Percentiles rank a stretch among this genome's conserved stretches.
phyloP scores from a whole-genome alignment of 2,888 invertebrate genomes.

The Acrocera orbiculus region DNA sequence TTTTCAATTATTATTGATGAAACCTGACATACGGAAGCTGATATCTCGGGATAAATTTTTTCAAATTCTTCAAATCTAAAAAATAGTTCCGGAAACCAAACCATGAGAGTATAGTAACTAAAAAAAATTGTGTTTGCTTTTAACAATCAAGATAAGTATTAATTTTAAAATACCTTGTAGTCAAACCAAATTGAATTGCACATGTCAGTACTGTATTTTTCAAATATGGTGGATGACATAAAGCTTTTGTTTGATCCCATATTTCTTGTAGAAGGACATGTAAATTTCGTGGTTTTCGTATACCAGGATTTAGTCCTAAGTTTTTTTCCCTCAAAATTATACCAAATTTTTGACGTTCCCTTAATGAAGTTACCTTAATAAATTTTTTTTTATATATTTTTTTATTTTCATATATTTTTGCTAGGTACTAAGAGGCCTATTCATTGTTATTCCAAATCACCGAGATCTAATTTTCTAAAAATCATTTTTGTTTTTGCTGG shows the following conservation, averaged over 20 bases:
- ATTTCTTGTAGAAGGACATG: constrained; percentile 50
- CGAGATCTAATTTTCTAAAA: no score
- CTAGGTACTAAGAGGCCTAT: no score
- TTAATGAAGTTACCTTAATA: neutral
- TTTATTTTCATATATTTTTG: no score
- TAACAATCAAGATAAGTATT: neutral
- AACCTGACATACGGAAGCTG: constrained; percentile 61
- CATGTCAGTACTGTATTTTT: constrained; percentile 60
- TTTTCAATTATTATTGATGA: constrained; percentile 42
- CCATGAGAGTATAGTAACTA: constrained; percentile 80
- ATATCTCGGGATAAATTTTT: constrained; percentile 41
- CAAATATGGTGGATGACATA: constrained; percentile 56
- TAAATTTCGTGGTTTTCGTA: constrained; percentile 50
- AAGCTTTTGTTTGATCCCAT: constrained; percentile 54
- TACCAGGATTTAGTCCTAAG: neutral
- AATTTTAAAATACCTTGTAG: constrained; percentile 40
- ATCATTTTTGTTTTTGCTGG: no score
- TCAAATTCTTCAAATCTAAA: constrained; percentile 66
- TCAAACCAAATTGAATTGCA: constrained; percentile 66
- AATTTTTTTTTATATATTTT: neutral
- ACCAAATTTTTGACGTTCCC: neutral
- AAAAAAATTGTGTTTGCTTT: constrained; percentile 13
- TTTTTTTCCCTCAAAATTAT: neutral
- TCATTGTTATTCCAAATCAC: no score
- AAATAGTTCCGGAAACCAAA: constrained; percentile 84